Evolutionary conservation across 1,140 invertebrate species (phyloP).

Genomic region (Drosophila asahinai): DNA sequence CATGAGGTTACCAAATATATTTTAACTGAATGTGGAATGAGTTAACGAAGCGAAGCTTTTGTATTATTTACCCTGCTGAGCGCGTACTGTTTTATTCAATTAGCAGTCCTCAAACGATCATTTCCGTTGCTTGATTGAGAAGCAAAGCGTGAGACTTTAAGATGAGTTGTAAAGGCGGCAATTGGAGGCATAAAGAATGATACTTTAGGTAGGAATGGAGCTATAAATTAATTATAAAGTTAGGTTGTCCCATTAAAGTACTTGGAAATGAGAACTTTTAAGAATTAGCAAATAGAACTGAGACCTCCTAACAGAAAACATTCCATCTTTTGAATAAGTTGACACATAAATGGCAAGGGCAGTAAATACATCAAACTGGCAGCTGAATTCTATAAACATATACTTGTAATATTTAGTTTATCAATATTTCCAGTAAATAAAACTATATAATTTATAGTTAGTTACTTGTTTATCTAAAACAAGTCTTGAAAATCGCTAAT

Average conservation of each 20-base stretch:
- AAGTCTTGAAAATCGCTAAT: too few species aligned
- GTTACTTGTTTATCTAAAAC: too few species aligned
- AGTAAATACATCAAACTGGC: too few species aligned
- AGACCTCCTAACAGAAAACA: not conserved
- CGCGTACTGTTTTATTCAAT: constrained; percentile 37
- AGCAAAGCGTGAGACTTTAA: not conserved
- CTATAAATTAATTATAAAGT: not conserved
- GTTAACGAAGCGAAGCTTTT: constrained; percentile 29
- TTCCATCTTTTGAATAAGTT: not conserved
- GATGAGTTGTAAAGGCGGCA: not conserved
- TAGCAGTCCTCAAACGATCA: constrained; percentile 34
- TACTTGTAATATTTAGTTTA: too few species aligned
- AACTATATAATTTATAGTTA: too few species aligned
- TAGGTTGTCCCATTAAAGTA: not conserved
- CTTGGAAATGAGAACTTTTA: not conserved
- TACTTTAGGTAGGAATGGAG: too few species aligned
- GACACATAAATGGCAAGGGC: too few species aligned
- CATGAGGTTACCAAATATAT: constrained; percentile 61
- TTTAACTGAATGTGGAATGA: constrained; percentile 56
- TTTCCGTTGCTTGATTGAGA: constrained; percentile 50
- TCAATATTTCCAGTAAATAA: too few species aligned
- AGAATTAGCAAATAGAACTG: not conserved
- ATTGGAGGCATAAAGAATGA: not conserved
- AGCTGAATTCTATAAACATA: too few species aligned
- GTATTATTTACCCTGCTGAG: constrained; percentile 2